Percentiles rank a stretch among this genome's conserved stretches.
Evolutionary conservation across 1,140 invertebrate genomes (phyloP).

Genomic region (Trachymyrmex septentrionalis): DNA sequence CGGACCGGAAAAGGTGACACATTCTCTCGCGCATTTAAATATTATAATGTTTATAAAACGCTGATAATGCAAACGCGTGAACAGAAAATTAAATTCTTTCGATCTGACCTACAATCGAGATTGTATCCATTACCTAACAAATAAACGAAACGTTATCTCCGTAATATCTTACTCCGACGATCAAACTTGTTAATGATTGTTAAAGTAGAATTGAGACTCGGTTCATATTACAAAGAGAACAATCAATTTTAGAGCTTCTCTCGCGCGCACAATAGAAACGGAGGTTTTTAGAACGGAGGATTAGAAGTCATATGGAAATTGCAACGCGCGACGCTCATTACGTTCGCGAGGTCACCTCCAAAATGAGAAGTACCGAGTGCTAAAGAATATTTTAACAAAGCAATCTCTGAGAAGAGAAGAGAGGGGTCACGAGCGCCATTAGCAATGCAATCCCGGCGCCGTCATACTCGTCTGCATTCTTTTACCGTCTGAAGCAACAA

Average conservation of each 20-base stretch:
- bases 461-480: constrained; percentile 23
- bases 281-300: background rate
- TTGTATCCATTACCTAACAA: background rate
- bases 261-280: background rate
- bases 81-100: background rate
- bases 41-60: background rate
- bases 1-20: background rate
- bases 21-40: background rate
- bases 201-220: background rate
- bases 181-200: background rate
- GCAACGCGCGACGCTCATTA: constrained; percentile 13
- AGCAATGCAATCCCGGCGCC: constrained; percentile 31
- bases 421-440: constrained; percentile 10
- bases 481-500: background rate
- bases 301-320: constrained; percentile 9
- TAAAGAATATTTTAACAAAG: constrained; percentile 47
- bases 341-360: background rate
- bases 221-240: background rate
- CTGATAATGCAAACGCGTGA: background rate
- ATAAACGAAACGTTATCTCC: background rate
- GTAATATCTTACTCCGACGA: background rate
- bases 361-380: constrained; percentile 4
- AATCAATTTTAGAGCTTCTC: background rate
- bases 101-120: background rate
- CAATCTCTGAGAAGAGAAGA: constrained; percentile 3